Evolutionary conservation across 2,888 invertebrate genomes (phyloP).

Genomic region (Trissoscelio sp.): DNA sequence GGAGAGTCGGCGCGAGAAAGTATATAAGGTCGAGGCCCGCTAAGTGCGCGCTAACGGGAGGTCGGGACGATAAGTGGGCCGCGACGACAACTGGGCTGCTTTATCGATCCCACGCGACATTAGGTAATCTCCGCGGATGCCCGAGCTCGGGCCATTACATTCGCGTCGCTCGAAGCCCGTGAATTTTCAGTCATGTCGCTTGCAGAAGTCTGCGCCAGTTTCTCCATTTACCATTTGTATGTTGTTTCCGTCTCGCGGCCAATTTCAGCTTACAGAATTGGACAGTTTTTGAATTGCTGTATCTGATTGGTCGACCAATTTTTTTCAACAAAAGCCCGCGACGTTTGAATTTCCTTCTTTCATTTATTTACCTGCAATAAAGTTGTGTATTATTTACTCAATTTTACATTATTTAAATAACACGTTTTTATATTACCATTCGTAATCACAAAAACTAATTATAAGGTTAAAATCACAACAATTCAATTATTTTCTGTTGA

Average conservation of each 20-base stretch:
- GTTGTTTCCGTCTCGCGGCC: conserved; percentile 35
- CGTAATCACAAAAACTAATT: too few species aligned
- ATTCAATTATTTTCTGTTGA: too few species aligned
- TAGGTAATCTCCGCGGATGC: conserved; percentile 68
- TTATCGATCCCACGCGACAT: conserved; percentile 67
- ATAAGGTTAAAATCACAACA: too few species aligned
- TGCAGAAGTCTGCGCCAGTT: conserved; percentile 68
- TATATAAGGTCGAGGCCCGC: conserved; percentile 3
- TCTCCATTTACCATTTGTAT: conserved; percentile 69
- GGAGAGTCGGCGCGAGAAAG: conserved; percentile 62
- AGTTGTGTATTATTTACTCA: too few species aligned
- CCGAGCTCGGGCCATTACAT: conserved; percentile 64
- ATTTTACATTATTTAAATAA: too few species aligned
- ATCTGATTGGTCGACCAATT: conserved; percentile 6
- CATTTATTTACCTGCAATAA: too few species aligned
- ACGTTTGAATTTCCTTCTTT: conserved; percentile 3
- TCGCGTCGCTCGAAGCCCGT: conserved; percentile 67
- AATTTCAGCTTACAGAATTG: conserved; percentile 52
- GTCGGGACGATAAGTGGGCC: conserved; percentile 21
- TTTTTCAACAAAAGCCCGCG: background rate
- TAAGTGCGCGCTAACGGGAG: conserved; percentile 13
- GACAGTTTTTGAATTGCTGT: conserved; percentile 24
- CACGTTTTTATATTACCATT: too few species aligned
- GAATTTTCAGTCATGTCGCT: conserved; percentile 70
- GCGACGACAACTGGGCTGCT: conserved; percentile 42